These are phyloP conservation scores for Cephus nigrinus DNA, from an alignment of 2,888 invertebrate species.

Conservation along the genomic window DNA sequence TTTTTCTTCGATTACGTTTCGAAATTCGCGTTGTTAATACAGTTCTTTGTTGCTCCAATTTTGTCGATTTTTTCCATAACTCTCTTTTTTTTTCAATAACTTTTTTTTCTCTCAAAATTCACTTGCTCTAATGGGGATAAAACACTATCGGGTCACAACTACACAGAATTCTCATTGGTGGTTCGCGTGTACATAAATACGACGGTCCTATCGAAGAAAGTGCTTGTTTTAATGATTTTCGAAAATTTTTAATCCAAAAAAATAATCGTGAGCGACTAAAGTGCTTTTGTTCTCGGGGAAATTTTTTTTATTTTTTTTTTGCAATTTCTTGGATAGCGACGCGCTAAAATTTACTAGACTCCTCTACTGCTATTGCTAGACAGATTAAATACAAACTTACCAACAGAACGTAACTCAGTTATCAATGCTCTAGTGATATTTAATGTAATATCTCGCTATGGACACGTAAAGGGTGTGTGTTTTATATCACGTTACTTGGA, in stretches of 20 bases:
- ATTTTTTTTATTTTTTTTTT: background rate
- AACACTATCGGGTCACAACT: background rate
- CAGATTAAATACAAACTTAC: conserved; percentile 50
- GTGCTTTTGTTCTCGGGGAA: too few relatives aligned
- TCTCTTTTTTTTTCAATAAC: background rate
- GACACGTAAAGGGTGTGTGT: conserved; percentile 40
- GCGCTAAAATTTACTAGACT: background rate
- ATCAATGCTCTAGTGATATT: conserved; percentile 49
- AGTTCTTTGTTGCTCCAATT: background rate
- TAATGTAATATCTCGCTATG: conserved; percentile 39
- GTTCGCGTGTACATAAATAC: background rate
- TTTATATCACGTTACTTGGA: conserved; percentile 35
- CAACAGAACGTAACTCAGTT: conserved; percentile 53
- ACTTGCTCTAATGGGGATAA: background rate
- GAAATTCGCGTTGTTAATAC: background rate
- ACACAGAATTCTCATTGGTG: background rate
- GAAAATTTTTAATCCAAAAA: background rate
- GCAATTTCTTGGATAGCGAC: background rate
- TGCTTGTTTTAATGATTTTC: background rate
- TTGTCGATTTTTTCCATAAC: background rate
- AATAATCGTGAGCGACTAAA: too few relatives aligned
- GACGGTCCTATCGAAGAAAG: background rate
- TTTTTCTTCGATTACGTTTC: background rate
- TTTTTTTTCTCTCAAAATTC: background rate
- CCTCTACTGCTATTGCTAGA: conserved; percentile 33